Evolutionary conservation across 53 echinoderm and acorn worm genomes (phyloP).

Genomic region (Echinometra lucunter): DNA sequence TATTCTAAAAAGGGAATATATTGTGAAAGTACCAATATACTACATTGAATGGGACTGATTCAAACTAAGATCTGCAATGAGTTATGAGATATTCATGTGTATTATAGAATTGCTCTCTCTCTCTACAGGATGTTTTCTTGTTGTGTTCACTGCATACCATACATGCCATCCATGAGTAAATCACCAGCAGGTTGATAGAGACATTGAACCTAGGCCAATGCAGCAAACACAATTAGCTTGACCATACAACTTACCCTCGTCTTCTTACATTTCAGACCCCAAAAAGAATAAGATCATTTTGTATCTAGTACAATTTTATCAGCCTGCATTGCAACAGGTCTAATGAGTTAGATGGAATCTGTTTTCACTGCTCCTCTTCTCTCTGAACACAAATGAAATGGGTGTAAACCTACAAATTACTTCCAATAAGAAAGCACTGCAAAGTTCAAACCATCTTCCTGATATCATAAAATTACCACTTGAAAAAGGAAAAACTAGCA

Average conservation of each 20-base stretch:
- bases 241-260: background rate
- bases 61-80: background rate
- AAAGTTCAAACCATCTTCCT: no score
- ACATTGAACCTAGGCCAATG: background rate
- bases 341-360: no score
- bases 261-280: background rate
- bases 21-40: background rate
- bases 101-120: constrained; percentile 4
- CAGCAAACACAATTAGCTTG: background rate
- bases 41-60: background rate
- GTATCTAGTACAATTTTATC: background rate
- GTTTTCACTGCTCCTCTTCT: no score
- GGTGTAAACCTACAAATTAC: no score
- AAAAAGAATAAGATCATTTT: background rate
- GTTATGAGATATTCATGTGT: background rate
- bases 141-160: background rate
- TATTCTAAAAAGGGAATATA: background rate
- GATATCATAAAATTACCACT: no score
- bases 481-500: no score
- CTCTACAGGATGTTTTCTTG: constrained; percentile 6
- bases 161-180: background rate
- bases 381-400: no score
- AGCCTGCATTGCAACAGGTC: no score
- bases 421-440: no score
- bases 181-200: background rate